Conservation (phyloP, 2,797 vertebrate species). For the Pangasius larnaudii region DNA sequence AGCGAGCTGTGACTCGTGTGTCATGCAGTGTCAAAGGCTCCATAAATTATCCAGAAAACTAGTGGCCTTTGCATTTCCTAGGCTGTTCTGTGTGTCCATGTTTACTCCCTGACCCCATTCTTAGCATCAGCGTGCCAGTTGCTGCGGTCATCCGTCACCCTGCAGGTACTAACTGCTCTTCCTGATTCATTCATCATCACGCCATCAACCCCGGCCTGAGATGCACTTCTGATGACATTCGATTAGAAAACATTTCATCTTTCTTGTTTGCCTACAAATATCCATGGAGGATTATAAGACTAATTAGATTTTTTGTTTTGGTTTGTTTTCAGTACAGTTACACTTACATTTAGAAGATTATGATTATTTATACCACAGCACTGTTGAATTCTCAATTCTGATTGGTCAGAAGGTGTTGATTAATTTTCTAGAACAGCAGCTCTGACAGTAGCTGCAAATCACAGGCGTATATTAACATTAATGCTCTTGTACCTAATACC, state of each 20-base stretch:
- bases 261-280: neutral
- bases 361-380: neutral
- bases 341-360: neutral
- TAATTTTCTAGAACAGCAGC: neutral
- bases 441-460: neutral
- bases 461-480: neutral
- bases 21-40: slow-evolving; percentile 65
- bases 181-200: slow-evolving; percentile 30
- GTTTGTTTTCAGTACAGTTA: neutral
- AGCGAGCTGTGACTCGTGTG: slow-evolving; percentile 63
- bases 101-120: slow-evolving; percentile 55
- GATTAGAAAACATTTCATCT: neutral
- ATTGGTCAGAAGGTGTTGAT: neutral
- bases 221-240: neutral
- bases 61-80: slow-evolving; percentile 76
- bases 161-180: slow-evolving; percentile 33
- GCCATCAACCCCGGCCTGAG: neutral
- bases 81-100: slow-evolving; percentile 71
- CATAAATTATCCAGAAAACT: slow-evolving; percentile 78
- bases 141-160: slow-evolving; percentile 68
- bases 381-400: neutral
- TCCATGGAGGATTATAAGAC: neutral
- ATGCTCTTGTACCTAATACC: neutral
- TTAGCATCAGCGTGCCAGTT: slow-evolving; percentile 67
- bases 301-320: neutral